Evolutionary conservation across 1,140 invertebrate species (phyloP).

Genomic region (Lithobius niger): DNA sequence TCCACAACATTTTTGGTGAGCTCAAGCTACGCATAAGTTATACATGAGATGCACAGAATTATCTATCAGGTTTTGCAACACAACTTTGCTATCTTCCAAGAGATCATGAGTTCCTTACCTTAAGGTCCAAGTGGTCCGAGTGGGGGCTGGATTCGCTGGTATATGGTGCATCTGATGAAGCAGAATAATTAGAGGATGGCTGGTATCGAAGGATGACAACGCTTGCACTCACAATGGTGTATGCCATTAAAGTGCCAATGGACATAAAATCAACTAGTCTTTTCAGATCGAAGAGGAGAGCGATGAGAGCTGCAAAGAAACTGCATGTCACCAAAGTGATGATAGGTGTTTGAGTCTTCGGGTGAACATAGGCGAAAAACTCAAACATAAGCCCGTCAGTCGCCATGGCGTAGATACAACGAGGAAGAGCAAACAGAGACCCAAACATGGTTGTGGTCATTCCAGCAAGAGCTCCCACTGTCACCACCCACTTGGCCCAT

Average conservation of each 20-base stretch:
- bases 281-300: slow-evolving; percentile 73
- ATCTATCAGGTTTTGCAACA: too few relatives aligned
- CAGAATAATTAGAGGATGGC: slow-evolving; percentile 32
- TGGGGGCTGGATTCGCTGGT: neutral
- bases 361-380: slow-evolving; percentile 53
- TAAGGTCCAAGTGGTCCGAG: neutral
- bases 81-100: neutral
- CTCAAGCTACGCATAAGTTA: neutral
- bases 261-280: slow-evolving; percentile 90
- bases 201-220: slow-evolving; percentile 73
- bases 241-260: slow-evolving; percentile 77
- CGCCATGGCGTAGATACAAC: slow-evolving; percentile 79
- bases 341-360: slow-evolving; percentile 67
- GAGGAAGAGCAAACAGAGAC: slow-evolving; percentile 64
- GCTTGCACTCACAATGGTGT: slow-evolving; percentile 77
- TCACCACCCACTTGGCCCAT: slow-evolving; percentile 78
- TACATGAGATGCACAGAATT: neutral
- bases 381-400: slow-evolving; percentile 70
- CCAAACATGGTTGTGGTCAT: slow-evolving; percentile 74
- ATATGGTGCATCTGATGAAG: neutral
- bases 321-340: slow-evolving; percentile 66
- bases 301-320: slow-evolving; percentile 57
- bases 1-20: too few relatives aligned
- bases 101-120: neutral
- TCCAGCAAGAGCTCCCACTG: slow-evolving; percentile 72